A percentile compares a stretch with the other conserved stretches of the same genome.
Conservation (phyloP, 2,888 invertebrate genomes). For the Abrostola triplasia region DNA sequence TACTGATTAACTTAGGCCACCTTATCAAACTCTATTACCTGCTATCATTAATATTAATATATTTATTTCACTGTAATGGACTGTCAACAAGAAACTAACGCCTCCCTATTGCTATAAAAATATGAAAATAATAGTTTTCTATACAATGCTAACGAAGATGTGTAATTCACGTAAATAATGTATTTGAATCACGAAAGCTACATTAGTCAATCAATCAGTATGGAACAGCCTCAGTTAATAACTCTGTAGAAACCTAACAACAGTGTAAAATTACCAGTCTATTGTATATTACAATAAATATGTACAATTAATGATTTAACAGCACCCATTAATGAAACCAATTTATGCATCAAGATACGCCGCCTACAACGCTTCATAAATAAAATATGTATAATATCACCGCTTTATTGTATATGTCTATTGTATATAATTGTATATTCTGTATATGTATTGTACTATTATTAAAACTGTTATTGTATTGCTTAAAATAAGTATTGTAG, state of each 20-base stretch:
- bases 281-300: constrained; percentile 88
- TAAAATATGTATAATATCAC: constrained; percentile 81
- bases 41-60: constrained; percentile 23
- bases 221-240: constrained; percentile 73
- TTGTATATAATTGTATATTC: constrained; percentile 77
- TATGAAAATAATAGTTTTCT: constrained; percentile 12
- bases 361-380: constrained; percentile 77
- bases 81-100: constrained; percentile 14
- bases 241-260: constrained; percentile 87
- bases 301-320: constrained; percentile 86
- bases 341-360: constrained; percentile 67
- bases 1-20: constrained; percentile 49
- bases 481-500: constrained; percentile 83
- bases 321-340: constrained; percentile 86
- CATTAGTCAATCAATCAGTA: constrained; percentile 45
- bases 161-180: constrained; percentile 43
- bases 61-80: constrained; percentile 36
- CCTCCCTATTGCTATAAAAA: constrained; percentile 27
- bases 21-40: constrained; percentile 18
- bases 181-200: constrained; percentile 41
- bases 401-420: constrained; percentile 74
- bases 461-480: constrained; percentile 71
- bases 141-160: constrained; percentile 19
- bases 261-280: constrained; percentile 87
- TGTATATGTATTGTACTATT: constrained; percentile 80